phyloP scores from a whole-genome alignment of 64 coral and sea anemone genomes.

The Porites lutea region DNA sequence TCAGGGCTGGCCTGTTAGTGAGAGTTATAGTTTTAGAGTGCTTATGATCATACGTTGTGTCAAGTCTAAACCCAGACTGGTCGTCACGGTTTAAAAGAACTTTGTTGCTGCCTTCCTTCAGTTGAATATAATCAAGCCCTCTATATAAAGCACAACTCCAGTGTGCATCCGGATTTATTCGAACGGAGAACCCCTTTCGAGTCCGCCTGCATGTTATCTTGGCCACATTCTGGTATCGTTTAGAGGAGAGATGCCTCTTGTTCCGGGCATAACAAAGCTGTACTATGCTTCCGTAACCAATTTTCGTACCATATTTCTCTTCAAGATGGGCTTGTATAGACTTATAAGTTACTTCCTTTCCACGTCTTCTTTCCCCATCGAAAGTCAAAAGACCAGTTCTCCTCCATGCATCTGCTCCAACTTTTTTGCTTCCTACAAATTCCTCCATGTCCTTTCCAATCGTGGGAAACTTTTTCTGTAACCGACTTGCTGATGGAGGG shows the following conservation, averaged over 20 bases:
- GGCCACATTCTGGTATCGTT: not conserved
- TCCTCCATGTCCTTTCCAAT: conserved; percentile 77
- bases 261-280: conserved; percentile 24
- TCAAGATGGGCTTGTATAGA: conserved; percentile 40
- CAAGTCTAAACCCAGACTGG: conserved; percentile 41
- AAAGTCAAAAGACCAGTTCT: conserved; percentile 32
- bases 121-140: conserved; percentile 4
- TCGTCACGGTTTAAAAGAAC: conserved; percentile 62
- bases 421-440: conserved; percentile 51
- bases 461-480: conserved; percentile 17
- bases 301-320: conserved; percentile 17
- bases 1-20: not conserved
- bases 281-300: conserved; percentile 49
- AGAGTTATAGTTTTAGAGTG: not conserved
- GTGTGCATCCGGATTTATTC: not conserved
- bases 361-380: not conserved
- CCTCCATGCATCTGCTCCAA: conserved; percentile 44
- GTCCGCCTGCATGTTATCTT: conserved; percentile 5
- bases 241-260: conserved; percentile 1
- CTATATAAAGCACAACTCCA: conserved; percentile 10
- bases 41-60: conserved; percentile 61
- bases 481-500: not conserved
- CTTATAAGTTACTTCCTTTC: conserved; percentile 21
- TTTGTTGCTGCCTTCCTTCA: conserved; percentile 1
- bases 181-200: conserved; percentile 2